These are phyloP conservation scores for Sialia sialis DNA, from an alignment of 2,113 vertebrate species.

Conservation along the genomic window DNA sequence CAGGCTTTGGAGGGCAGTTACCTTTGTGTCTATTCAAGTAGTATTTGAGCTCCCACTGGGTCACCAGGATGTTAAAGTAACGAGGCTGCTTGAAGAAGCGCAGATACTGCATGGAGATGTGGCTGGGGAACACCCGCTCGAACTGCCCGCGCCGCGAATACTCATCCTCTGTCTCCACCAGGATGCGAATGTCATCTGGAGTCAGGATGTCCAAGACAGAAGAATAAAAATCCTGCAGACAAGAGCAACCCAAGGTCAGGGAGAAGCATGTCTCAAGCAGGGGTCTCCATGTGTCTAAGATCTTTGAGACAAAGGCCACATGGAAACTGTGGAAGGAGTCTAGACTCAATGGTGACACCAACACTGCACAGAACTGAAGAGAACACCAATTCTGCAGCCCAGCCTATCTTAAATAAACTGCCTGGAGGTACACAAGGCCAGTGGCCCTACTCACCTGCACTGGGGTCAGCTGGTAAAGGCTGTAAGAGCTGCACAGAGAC, in stretches of 20 bases:
- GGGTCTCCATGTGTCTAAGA: neutral
- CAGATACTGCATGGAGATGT: constrained; percentile 84
- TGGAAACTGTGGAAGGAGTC: neutral
- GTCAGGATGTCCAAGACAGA: constrained; percentile 88
- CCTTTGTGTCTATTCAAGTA: constrained; percentile 81
- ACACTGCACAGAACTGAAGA: neutral
- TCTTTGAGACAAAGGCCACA: neutral
- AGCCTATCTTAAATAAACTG: neutral
- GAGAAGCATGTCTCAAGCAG: neutral
- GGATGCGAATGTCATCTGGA: constrained; percentile 84
- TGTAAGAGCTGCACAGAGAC: neutral
- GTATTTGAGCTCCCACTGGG: constrained; percentile 92
- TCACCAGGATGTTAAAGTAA: constrained; percentile 91
- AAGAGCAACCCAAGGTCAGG: neutral
- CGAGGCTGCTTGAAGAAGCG: constrained; percentile 90
- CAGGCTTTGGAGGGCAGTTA: constrained; percentile 6
- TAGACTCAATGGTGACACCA: neutral
- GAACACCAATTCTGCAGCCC: neutral
- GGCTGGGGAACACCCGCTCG: constrained; percentile 87
- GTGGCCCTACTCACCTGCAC: neutral
- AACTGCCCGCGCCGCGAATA: constrained; percentile 85
- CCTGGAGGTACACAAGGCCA: neutral
- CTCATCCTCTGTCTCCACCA: constrained; percentile 90
- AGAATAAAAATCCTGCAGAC: constrained; percentile 80
- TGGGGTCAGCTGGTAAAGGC: neutral